Conservation (phyloP, 2,888 invertebrate species). For the Lycophotia porphyrea region DNA sequence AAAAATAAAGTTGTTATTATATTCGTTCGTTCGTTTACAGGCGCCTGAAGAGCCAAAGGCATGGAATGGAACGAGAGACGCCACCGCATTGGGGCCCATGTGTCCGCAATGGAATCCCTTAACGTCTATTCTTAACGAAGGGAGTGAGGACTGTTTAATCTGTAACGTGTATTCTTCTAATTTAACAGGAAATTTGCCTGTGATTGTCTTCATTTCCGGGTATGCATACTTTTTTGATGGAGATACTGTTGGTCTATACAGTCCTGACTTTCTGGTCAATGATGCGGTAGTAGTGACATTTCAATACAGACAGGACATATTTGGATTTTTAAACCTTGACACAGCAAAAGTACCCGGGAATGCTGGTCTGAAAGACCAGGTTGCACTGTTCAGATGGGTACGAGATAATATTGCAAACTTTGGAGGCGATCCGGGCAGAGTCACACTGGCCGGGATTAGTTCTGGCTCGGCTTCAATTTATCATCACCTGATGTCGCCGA, state of each 20-base stretch:
- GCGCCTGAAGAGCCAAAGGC: constrained; percentile 72
- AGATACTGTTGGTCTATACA: constrained; percentile 83
- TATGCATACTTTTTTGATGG: constrained; percentile 73
- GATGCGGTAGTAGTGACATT: constrained; percentile 89
- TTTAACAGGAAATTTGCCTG: constrained; percentile 62
- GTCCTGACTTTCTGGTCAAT: constrained; percentile 89
- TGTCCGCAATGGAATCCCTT: constrained; percentile 76
- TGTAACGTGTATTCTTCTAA: constrained; percentile 76
- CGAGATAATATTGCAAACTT: constrained; percentile 72
- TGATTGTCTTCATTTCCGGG: constrained; percentile 78
- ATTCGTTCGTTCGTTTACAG: constrained; percentile 61
- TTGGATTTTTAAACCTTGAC: constrained; percentile 89
- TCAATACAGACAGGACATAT: constrained; percentile 87
- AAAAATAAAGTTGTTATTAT: not conserved
- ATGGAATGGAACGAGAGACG: constrained; percentile 78
- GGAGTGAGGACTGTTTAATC: constrained; percentile 77
- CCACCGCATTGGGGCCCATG: constrained; percentile 73
- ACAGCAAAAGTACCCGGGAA: constrained; percentile 90
- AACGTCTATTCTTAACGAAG: constrained; percentile 56
- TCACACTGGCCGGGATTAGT: constrained; percentile 73
- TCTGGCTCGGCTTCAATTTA: constrained; percentile 31
- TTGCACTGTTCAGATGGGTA: constrained; percentile 75
- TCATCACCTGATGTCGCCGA: constrained; percentile 32
- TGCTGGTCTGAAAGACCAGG: constrained; percentile 87
- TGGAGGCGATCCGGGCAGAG: constrained; percentile 73